These are phyloP conservation scores for Drosophila paracracens DNA, from an alignment of 2,888 invertebrate genomes.

Conservation along the genomic window DNA sequence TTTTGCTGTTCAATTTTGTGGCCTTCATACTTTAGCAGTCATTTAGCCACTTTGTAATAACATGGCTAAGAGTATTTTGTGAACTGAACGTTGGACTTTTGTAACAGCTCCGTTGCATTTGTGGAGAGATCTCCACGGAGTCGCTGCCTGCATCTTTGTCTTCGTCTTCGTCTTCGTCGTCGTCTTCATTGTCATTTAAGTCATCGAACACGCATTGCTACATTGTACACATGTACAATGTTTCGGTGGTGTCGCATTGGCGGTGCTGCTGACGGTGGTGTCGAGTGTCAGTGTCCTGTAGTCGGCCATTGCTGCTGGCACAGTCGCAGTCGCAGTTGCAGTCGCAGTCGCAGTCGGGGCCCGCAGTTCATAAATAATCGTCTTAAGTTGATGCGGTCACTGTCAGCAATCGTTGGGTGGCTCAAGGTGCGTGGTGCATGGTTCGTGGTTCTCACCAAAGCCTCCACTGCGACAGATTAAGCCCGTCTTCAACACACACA, in stretches of 20 bases:
- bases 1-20: neutral
- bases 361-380: constrained; percentile 81
- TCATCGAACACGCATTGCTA: constrained; percentile 84
- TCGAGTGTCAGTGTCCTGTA: constrained; percentile 74
- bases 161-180: constrained; percentile 19
- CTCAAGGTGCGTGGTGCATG: constrained; percentile 20
- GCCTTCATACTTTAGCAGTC: constrained; percentile 37
- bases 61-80: constrained; percentile 77
- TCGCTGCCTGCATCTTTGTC: constrained; percentile 23
- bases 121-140: neutral
- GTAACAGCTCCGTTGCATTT: constrained; percentile 25
- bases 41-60: constrained; percentile 78
- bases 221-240: constrained; percentile 69
- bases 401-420: constrained; percentile 66
- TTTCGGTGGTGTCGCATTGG: constrained; percentile 19
- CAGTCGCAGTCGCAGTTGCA: constrained; percentile 24
- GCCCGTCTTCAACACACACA: constrained; percentile 26
- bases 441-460: constrained; percentile 45
- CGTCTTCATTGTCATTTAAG: constrained; percentile 72
- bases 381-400: constrained; percentile 75
- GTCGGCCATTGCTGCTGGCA: constrained; percentile 58
- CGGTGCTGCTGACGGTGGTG: constrained; percentile 39
- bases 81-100: constrained; percentile 48
- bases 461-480: constrained; percentile 62
- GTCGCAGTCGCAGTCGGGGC: constrained; percentile 28